Conservation (phyloP, 2,113 vertebrate species). For the Isichthys henryi region DNA sequence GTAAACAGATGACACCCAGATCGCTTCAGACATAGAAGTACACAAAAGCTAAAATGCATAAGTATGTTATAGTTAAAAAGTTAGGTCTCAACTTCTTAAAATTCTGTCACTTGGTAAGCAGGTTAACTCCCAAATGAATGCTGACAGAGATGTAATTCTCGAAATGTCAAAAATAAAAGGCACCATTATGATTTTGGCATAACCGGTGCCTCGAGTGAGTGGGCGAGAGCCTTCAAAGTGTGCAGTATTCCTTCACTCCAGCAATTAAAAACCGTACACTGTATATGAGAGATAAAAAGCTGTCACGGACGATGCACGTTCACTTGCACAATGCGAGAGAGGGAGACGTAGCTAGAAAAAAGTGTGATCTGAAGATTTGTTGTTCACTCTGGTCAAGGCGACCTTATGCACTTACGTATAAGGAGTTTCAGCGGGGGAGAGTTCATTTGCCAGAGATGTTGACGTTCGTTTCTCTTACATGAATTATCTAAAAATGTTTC, state of each 20-base stretch:
- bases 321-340: not conserved
- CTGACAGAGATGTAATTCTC: not conserved
- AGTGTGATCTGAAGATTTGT: not conserved
- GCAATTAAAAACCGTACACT: constrained; percentile 45
- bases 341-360: not conserved
- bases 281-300: constrained; percentile 29
- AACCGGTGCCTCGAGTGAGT: constrained; percentile 41
- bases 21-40: not conserved
- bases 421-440: not conserved
- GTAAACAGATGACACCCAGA: constrained; percentile 27
- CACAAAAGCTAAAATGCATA: not conserved
- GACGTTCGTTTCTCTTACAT: not conserved
- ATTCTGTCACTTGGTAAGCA: not conserved
- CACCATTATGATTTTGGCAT: constrained; percentile 13
- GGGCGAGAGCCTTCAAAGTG: constrained; percentile 31
- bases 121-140: not conserved
- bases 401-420: not conserved
- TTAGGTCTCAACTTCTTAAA: not conserved
- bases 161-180: not conserved
- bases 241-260: constrained; percentile 39
- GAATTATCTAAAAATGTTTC: not conserved
- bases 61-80: not conserved
- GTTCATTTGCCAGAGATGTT: constrained; percentile 11
- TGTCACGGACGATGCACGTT: not conserved
- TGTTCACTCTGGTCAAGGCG: not conserved